Conservation (phyloP, 2,888 invertebrate species). For the Papilio elwesi region DNA sequence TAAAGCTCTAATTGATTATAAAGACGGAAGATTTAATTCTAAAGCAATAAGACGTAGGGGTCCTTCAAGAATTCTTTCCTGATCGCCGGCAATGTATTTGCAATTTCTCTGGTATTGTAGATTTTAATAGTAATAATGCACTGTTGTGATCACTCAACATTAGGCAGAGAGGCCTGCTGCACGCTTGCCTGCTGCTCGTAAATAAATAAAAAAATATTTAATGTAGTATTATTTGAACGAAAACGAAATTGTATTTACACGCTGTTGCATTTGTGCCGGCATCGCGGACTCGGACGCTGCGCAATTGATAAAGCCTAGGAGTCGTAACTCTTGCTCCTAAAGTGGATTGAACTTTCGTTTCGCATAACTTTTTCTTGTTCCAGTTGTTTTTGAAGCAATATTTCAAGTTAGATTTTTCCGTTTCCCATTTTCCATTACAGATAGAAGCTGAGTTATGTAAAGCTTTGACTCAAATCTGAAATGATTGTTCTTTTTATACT, state of each 20-base stretch:
- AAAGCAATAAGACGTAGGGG: no score
- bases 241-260: background rate
- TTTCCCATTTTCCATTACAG: constrained; percentile 5
- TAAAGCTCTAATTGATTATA: no score
- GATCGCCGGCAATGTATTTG: no score
- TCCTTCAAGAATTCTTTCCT: no score
- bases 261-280: constrained; percentile 21
- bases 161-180: no score
- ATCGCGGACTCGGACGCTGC: constrained; percentile 1
- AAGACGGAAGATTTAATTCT: no score
- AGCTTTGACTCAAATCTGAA: background rate
- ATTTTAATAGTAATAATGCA: no score
- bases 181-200: no score
- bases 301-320: constrained; percentile 28
- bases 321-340: constrained; percentile 25
- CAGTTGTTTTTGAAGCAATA: constrained; percentile 15
- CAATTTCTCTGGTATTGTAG: no score
- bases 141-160: no score
- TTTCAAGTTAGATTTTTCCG: constrained; percentile 8
- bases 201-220: no score
- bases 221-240: background rate
- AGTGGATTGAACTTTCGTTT: constrained; percentile 35
- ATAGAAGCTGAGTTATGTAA: background rate
- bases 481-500: background rate
- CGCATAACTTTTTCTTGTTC: constrained; percentile 11